These are phyloP conservation scores for Lates calcarifer DNA, from an alignment of 2,113 vertebrate species.

Conservation along the genomic window DNA sequence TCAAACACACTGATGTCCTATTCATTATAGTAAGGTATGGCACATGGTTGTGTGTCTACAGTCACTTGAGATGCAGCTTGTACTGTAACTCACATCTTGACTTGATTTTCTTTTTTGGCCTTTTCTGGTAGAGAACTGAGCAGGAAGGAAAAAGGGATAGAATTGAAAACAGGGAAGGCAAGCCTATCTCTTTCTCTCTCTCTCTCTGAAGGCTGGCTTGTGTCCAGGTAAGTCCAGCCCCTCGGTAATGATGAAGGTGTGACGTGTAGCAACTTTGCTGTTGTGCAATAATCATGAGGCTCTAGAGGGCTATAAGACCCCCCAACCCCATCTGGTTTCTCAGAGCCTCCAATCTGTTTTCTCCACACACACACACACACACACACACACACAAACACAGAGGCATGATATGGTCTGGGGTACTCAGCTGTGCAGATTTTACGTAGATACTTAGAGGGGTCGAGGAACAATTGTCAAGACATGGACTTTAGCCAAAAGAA, in stretches of 20 bases:
- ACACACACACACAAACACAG: conserved; percentile 25
- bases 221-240: conserved; percentile 75
- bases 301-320: conserved; percentile 75
- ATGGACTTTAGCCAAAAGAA: conserved; percentile 68
- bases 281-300: conserved; percentile 72
- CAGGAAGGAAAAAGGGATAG: conserved; percentile 8
- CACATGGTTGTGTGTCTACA: not conserved
- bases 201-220: conserved; percentile 52
- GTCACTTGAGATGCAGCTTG: conserved; percentile 19
- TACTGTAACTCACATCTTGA: conserved; percentile 69
- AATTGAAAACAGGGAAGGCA: conserved; percentile 23
- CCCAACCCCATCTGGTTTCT: conserved; percentile 71
- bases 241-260: conserved; percentile 57
- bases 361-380: conserved; percentile 17
- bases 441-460: conserved; percentile 51
- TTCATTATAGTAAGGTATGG: conserved; percentile 18
- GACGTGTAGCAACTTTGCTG: conserved; percentile 68
- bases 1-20: not conserved
- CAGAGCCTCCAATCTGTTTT: conserved; percentile 58
- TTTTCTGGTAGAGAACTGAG: conserved; percentile 6
- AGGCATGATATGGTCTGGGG: conserved; percentile 47
- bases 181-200: not conserved
- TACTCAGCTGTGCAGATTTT: conserved; percentile 39
- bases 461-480: conserved; percentile 47
- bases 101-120: conserved; percentile 58